Conservation (phyloP, 2,797 vertebrate species). For the Hypotaenidia philippensis region DNA sequence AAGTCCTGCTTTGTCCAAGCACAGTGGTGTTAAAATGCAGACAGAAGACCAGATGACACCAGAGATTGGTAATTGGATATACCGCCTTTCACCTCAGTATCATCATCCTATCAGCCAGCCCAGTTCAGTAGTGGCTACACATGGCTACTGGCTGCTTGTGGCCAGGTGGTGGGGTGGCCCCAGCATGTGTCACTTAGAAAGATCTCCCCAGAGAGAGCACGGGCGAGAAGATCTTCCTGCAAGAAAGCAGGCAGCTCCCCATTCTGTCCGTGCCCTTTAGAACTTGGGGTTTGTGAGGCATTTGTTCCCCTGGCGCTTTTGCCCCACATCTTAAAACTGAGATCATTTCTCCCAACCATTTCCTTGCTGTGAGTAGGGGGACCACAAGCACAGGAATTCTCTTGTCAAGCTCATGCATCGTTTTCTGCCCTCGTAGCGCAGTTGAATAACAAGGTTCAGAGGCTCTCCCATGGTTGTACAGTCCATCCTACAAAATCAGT, state of each 20-base stretch:
- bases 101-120: not conserved
- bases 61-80: not conserved
- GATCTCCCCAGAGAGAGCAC: not conserved
- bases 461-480: not conserved
- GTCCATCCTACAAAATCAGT: not conserved
- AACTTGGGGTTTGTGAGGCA: accelerated
- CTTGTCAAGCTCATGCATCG: accelerated
- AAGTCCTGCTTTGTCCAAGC: not conserved
- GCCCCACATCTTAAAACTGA: not conserved
- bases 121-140: not conserved
- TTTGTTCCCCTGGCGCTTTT: not conserved
- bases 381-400: not conserved
- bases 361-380: not conserved
- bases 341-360: not conserved
- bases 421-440: not conserved
- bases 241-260: not conserved
- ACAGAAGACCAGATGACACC: not conserved
- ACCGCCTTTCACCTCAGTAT: not conserved
- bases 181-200: not conserved
- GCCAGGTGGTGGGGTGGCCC: not conserved
- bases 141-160: accelerated
- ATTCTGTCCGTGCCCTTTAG: not conserved
- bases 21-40: not conserved
- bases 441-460: not conserved
- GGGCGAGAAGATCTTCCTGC: not conserved